phyloP scores from a whole-genome alignment of 2,797 vertebrate species.

The Macroramphosus scolopax region DNA sequence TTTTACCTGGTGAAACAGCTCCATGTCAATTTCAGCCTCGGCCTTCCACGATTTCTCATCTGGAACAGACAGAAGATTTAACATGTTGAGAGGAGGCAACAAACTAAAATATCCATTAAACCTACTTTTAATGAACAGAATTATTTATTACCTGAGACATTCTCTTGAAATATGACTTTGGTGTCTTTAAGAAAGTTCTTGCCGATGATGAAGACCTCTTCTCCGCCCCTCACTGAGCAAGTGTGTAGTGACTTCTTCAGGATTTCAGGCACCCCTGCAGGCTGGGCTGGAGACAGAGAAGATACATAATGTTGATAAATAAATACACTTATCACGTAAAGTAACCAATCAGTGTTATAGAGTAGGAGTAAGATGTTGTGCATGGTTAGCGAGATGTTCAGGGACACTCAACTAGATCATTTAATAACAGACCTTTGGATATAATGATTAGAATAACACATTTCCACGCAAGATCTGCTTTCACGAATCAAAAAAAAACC shows the following conservation, averaged over 20 bases:
- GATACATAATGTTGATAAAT: constrained; percentile 1
- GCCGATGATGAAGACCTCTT: constrained; percentile 97
- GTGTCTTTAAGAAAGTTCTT: constrained; percentile 99
- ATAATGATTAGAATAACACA: no score
- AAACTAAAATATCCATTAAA: not conserved
- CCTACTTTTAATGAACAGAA: not conserved
- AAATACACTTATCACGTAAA: no score
- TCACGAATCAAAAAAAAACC: no score
- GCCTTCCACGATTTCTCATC: constrained; percentile 97
- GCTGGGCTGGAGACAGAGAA: constrained; percentile 84
- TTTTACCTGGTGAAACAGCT: constrained; percentile 97
- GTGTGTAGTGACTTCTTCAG: constrained; percentile 97
- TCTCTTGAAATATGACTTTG: constrained; percentile 98
- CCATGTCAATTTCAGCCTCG: constrained; percentile 99
- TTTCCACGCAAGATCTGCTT: no score
- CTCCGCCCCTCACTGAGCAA: constrained; percentile 90
- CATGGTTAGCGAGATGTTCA: no score
- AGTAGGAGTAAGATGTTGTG: no score
- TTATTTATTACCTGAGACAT: constrained; percentile 82
- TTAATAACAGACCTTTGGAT: no score
- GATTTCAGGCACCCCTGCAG: constrained; percentile 97
- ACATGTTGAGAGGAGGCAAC: not conserved
- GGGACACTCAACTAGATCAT: no score
- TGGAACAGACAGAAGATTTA: constrained; percentile 54
- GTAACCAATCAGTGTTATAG: no score